phyloP scores from a whole-genome alignment of 2,888 invertebrate genomes.

The Nymphalis urticae region DNA sequence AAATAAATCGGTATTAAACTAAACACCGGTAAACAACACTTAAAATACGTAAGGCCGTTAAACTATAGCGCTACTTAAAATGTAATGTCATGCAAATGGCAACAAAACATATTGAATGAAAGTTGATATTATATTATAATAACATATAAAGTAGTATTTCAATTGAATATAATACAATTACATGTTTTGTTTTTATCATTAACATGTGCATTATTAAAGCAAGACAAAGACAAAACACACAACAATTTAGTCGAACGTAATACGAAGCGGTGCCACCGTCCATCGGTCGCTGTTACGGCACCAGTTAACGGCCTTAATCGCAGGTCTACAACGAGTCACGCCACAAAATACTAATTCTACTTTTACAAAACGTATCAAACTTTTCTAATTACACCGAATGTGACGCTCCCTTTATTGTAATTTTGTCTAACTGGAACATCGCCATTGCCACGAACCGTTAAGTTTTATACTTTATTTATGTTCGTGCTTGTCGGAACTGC shows the following conservation, averaged over 20 bases:
- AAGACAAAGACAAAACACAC: not conserved
- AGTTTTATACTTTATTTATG: slow-evolving; percentile 34
- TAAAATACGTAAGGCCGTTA: too few relatives aligned
- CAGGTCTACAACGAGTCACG: slow-evolving; percentile 64
- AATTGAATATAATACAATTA: too few relatives aligned
- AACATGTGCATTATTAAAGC: too few relatives aligned
- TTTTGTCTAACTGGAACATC: slow-evolving; percentile 46
- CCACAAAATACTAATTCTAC: slow-evolving; percentile 74
- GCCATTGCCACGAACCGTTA: slow-evolving; percentile 30
- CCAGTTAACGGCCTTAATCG: slow-evolving; percentile 64
- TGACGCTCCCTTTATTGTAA: slow-evolving; percentile 66
- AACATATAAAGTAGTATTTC: too few relatives aligned
- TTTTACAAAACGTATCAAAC: slow-evolving; percentile 73
- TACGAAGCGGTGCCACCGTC: slow-evolving; percentile 35
- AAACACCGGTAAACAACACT: too few relatives aligned
- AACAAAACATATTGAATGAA: too few relatives aligned
- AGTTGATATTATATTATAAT: too few relatives aligned
- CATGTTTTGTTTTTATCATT: too few relatives aligned
- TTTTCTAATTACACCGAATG: slow-evolving; percentile 76
- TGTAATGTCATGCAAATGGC: too few relatives aligned
- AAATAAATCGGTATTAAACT: too few relatives aligned
- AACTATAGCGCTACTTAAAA: too few relatives aligned
- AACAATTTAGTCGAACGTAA: not conserved
- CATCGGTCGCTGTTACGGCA: slow-evolving; percentile 45
- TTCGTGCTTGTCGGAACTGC: slow-evolving; percentile 18